Conservation (phyloP, 1,140 invertebrate species). For the Meloidogyne chitwoodi region DNA sequence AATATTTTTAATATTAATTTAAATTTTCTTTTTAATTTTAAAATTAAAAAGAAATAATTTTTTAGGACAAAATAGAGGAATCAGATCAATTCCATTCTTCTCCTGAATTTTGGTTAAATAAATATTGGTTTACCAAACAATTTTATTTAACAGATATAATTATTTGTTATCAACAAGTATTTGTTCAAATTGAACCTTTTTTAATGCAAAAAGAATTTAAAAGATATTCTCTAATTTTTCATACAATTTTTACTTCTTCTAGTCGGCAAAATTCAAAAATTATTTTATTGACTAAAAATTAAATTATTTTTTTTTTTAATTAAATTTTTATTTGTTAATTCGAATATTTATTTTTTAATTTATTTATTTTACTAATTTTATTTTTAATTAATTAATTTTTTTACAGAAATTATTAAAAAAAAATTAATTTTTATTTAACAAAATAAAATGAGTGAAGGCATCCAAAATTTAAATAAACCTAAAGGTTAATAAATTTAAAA, state of each 20-base stretch:
- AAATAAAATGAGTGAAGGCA: conserved; percentile 28
- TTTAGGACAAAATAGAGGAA: conserved; percentile 12
- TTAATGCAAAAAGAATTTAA: conserved; percentile 23
- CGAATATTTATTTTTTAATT: not conserved
- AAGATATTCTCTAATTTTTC: conserved; percentile 11
- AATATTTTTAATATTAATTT: not conserved
- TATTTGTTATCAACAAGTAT: conserved; percentile 29
- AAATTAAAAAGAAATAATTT: not conserved
- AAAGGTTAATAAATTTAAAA: conserved; percentile 45
- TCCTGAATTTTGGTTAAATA: conserved; percentile 18
- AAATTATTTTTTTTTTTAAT: not conserved
- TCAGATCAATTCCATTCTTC: conserved; percentile 27
- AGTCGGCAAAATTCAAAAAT: conserved; percentile 18
- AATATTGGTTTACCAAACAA: conserved; percentile 16
- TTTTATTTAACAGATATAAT: conserved; percentile 11
- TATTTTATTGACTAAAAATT: conserved; percentile 9
- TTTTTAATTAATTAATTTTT: not conserved
- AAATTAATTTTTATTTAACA: not conserved
- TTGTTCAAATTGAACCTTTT: conserved; percentile 23
- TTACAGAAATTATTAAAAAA: not conserved
- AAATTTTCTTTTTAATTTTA: no score
- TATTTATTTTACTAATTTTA: not conserved
- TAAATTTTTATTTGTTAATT: not conserved
- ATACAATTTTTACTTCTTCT: conserved; percentile 20
- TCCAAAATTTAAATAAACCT: conserved; percentile 57